These are phyloP conservation scores for Misgurnus anguillicaudatus DNA, from an alignment of 2,113 vertebrate genomes.

Conservation along the genomic window DNA sequence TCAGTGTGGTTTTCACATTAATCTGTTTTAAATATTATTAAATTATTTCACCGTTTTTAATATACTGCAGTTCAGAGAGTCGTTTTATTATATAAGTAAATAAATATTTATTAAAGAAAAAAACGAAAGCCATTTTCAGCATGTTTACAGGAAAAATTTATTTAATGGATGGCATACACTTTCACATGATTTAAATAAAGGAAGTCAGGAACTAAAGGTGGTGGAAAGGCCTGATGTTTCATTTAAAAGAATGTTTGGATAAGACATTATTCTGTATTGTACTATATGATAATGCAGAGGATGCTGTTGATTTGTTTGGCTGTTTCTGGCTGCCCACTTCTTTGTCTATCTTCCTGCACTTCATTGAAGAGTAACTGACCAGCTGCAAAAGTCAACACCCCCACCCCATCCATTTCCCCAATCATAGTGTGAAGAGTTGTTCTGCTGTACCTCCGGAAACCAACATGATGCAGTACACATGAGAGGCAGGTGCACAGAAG, in stretches of 20 bases:
- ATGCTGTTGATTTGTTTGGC: constrained; percentile 30
- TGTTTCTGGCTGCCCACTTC: constrained; percentile 13
- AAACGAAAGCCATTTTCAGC: not conserved
- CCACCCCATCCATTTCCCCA: not conserved
- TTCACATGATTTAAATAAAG: not conserved
- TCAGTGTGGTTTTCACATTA: too few species aligned
- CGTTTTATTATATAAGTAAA: too few species aligned
- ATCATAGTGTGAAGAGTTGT: constrained; percentile 45
- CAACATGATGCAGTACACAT: constrained; percentile 35
- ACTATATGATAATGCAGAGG: constrained; percentile 11
- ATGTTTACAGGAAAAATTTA: not conserved
- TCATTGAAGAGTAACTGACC: constrained; percentile 44
- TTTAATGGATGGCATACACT: not conserved
- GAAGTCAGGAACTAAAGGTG: constrained; percentile 2
- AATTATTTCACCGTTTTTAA: too few species aligned
- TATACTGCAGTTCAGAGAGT: too few species aligned
- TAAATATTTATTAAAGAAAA: not conserved
- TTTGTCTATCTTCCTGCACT: constrained; percentile 54
- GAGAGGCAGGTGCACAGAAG: constrained; percentile 51
- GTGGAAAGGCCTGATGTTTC: not conserved
- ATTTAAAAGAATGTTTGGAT: not conserved
- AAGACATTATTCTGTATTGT: constrained; percentile 25
- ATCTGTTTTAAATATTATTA: too few species aligned
- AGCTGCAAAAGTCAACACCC: constrained; percentile 58
- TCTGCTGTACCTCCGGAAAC: constrained; percentile 44